Conservation (phyloP, 2,888 invertebrate species). For the Apeira syringaria region DNA sequence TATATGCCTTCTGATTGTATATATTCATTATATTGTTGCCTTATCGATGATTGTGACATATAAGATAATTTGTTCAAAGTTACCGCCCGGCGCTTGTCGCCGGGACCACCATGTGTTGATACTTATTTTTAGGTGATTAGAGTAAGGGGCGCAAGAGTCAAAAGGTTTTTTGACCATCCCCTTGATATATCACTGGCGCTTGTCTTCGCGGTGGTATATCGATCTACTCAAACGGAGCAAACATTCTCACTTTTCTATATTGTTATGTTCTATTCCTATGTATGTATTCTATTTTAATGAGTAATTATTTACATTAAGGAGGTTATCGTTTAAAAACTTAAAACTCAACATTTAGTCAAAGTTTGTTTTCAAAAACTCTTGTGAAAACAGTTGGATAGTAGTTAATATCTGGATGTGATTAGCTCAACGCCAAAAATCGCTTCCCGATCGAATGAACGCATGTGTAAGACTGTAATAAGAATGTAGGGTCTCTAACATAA, state of each 20-base stretch:
- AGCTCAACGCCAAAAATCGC: slow-evolving; percentile 2
- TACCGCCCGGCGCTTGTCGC: slow-evolving; percentile 56
- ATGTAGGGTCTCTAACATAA: slow-evolving; percentile 9
- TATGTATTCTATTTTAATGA: slow-evolving; percentile 31
- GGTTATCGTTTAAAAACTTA: no score
- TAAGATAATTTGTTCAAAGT: slow-evolving; percentile 81
- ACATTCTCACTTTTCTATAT: slow-evolving; percentile 48
- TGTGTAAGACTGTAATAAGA: no score
- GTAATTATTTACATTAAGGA: not conserved
- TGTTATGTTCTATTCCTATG: slow-evolving; percentile 36
- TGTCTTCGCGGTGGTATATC: slow-evolving; percentile 67
- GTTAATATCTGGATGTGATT: slow-evolving; percentile 19
- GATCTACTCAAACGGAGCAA: slow-evolving; percentile 80
- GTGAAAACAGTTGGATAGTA: not conserved
- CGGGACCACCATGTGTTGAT: slow-evolving; percentile 69
- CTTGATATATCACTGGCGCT: slow-evolving; percentile 67
- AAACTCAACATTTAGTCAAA: no score
- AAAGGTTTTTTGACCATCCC: slow-evolving; percentile 89
- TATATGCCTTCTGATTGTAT: slow-evolving; percentile 28
- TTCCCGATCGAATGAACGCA: slow-evolving; percentile 7
- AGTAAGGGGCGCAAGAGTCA: slow-evolving; percentile 66
- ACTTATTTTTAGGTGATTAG: slow-evolving; percentile 82
- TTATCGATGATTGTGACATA: slow-evolving; percentile 38
- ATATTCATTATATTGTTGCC: slow-evolving; percentile 17
- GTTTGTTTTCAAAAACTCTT: not conserved